Base-by-base conservation (phyloP, 1,140 invertebrate genomes). In the Philaenus spumarius region DNA sequence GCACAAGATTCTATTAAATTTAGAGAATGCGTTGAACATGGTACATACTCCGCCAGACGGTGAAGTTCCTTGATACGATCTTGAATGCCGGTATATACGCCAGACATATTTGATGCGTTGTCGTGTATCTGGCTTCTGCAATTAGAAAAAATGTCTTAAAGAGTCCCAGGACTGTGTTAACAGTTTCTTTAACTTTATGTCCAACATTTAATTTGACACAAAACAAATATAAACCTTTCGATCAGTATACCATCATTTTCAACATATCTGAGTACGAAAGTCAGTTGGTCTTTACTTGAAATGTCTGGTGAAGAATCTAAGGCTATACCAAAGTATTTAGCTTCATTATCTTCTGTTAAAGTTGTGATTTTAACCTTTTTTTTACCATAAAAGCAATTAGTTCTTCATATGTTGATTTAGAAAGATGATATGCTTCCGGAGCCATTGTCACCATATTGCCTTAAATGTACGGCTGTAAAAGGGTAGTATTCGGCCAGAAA, bases 11-110 rank as follows among this genome's bases (percentile, higher is more conserved):
- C 58, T 58, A 64, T 64, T 47, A 65, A 55, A 55, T 64, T 72
- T 54, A 73, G 64, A 62, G 45, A 65, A 66, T 66, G 67, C 55
- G 62, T 70, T 60, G 64, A 66, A 64, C 64, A 71, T 61, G 61
- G 66, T 42, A 62, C 61, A 60, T 55, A 70, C 37, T 42, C 24
- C 12, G 66, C 67, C 53, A 55, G 58, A 22, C 59, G 52, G 63
- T 72, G n/a, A n/a, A n/a, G n/a, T n/a, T n/a, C n/a, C n/a, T n/a
- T n/a, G n/a, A n/a, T 70, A 56, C 59, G 55, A 62, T 69, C 61
- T 63, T 69, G 61, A 22, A 66, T 53, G 15, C 68, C 67, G 26
- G 60, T 57, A 55, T 62, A 68, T 11, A 19, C 45, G 15, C 66
- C 68, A 34, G 59, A 46, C 61, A 69, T 68, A 51, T 66, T 68